Conservation (phyloP, 2,797 vertebrate species). For the Erpetoichthys calabaricus region DNA sequence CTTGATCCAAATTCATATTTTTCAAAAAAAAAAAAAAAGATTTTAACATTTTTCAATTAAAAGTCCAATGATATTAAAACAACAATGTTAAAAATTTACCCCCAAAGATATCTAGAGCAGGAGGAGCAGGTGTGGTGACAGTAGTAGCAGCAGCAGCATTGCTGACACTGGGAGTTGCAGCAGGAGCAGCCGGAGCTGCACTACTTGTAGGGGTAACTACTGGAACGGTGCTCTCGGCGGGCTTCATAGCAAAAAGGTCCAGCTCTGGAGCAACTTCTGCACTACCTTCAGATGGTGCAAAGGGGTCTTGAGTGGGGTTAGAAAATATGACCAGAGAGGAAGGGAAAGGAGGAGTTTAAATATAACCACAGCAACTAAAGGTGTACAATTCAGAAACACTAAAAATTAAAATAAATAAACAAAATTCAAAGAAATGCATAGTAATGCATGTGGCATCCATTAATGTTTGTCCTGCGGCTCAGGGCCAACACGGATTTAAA, state of each 20-base stretch:
- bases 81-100: conserved; percentile 64
- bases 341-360: conserved; percentile 18
- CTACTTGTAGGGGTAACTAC: conserved; percentile 73
- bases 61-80: conserved; percentile 33
- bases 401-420: no score
- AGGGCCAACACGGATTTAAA: conserved; percentile 2
- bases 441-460: conserved; percentile 7
- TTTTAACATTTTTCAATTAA: conserved; percentile 18
- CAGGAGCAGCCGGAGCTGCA: conserved; percentile 52
- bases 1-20: conserved; percentile 31
- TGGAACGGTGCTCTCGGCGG: conserved; percentile 62
- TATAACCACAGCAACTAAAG: conserved; percentile 10
- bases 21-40: conserved; percentile 29
- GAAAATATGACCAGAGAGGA: conserved; percentile 29
- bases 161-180: conserved; percentile 48
- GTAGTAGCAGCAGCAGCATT: conserved; percentile 45
- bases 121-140: conserved; percentile 50
- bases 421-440: no score
- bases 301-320: conserved; percentile 71
- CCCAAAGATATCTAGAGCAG: conserved; percentile 97
- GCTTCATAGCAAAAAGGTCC: conserved; percentile 98
- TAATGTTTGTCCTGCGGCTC: conserved; percentile 26
- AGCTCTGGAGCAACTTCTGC: conserved; percentile 79
- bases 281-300: conserved; percentile 90
- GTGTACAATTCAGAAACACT: neutral